A percentile compares a stretch with the other conserved stretches of the same genome.
phyloP scores from a whole-genome alignment of 2,888 invertebrate species.

The Ashinkailepas kermadecensis region DNA sequence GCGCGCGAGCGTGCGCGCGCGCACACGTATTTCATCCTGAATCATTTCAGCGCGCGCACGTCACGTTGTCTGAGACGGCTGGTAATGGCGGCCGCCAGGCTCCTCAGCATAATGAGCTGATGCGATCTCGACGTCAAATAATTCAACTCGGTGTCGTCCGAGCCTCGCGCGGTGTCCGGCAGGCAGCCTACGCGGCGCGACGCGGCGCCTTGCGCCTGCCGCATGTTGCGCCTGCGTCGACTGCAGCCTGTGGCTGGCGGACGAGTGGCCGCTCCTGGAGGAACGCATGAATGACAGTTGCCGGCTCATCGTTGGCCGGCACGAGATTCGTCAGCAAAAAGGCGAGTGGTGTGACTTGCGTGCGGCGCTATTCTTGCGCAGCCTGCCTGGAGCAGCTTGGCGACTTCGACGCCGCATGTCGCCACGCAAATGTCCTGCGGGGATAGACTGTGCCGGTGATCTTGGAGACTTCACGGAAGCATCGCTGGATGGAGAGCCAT shows the following conservation, averaged over 20 bases:
- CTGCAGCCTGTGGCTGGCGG: too few relatives aligned
- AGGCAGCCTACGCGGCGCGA: not conserved
- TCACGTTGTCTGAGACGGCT: not conserved
- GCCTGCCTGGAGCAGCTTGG: not conserved
- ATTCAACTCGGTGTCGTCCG: not conserved
- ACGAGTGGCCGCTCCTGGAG: too few relatives aligned
- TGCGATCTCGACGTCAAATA: not conserved
- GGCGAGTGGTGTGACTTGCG: constrained; percentile 3
- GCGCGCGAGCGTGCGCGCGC: not conserved
- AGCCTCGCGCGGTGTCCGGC: not conserved
- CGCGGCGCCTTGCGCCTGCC: not conserved
- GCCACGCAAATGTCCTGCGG: too few relatives aligned
- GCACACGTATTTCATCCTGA: not conserved
- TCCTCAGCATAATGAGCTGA: not conserved
- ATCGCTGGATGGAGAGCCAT: not conserved
- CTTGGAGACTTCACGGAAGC: not conserved
- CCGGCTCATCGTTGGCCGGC: not conserved
- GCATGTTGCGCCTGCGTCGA: too few relatives aligned
- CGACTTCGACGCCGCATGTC: not conserved
- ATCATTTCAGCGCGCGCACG: not conserved
- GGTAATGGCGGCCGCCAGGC: not conserved
- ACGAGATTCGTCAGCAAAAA: not conserved
- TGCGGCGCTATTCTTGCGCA: not conserved
- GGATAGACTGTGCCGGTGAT: not conserved
- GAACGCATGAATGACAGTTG: not conserved